These are phyloP conservation scores for Pardosa pseudoannulata DNA, from an alignment of 2,888 invertebrate genomes.

Conservation along the genomic window DNA sequence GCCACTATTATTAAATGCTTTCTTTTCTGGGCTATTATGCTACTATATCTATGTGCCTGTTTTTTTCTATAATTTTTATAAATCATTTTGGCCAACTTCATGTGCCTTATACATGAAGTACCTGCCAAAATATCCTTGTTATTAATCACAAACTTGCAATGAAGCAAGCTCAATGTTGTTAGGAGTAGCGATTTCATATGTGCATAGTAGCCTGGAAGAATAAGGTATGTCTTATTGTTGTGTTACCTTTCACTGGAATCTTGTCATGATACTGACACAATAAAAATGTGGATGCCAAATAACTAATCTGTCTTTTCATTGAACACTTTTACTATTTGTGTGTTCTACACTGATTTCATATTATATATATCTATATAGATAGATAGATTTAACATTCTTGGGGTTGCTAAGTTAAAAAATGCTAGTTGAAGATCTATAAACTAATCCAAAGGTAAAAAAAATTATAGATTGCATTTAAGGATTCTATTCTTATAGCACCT, in stretches of 20 bases:
- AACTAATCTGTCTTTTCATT: not conserved
- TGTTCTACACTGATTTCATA: too few relatives aligned
- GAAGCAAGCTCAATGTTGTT: not conserved
- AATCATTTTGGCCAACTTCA: not conserved
- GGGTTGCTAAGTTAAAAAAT: too few relatives aligned
- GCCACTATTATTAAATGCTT: not conserved
- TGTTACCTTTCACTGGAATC: not conserved
- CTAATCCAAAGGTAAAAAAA: too few relatives aligned
- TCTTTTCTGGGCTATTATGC: conserved; percentile 1
- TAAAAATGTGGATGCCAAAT: conserved; percentile 17
- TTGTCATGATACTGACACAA: not conserved
- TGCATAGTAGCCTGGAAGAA: conserved; percentile 4
- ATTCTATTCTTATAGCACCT: too few relatives aligned
- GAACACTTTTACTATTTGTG: too few relatives aligned
- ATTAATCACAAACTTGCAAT: not conserved
- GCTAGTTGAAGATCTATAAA: too few relatives aligned
- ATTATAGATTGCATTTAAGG: too few relatives aligned
- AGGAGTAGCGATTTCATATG: not conserved
- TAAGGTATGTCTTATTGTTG: not conserved
- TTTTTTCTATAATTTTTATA: not conserved
- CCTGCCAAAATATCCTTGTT: not conserved
- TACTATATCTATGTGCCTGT: not conserved
- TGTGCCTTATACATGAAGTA: not conserved
- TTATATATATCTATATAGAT: too few relatives aligned
- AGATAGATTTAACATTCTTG: too few relatives aligned